Conservation (phyloP, 2,888 invertebrate species). For the Digitonthophagus gazella region DNA sequence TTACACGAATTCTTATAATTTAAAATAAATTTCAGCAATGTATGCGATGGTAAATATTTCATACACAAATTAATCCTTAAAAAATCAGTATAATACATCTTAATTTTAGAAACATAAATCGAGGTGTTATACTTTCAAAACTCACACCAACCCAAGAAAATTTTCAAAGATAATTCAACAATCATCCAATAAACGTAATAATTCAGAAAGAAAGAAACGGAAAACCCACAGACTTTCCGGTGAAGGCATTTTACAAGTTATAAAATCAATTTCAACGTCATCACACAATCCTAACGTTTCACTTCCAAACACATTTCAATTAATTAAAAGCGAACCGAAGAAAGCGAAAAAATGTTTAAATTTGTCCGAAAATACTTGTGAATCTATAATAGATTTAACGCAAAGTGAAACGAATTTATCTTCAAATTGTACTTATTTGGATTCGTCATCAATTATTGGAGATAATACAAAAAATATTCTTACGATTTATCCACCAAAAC, state of each 20-base stretch:
- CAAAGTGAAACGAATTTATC: slow-evolving; percentile 19
- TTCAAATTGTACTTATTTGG: background rate
- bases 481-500: slow-evolving; percentile 23
- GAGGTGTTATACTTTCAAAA: background rate
- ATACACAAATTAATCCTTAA: background rate
- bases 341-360: too few species aligned
- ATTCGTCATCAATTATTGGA: slow-evolving; percentile 2
- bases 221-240: background rate
- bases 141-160: background rate
- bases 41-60: background rate
- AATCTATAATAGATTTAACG: slow-evolving; percentile 23
- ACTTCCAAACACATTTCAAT: background rate
- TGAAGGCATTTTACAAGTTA: background rate
- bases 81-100: background rate
- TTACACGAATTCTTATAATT: too few species aligned
- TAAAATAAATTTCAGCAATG: background rate
- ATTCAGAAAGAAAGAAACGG: background rate
- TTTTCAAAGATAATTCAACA: background rate
- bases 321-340: background rate
- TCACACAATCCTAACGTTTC: background rate
- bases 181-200: background rate
- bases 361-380: background rate
- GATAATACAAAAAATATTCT: slow-evolving; percentile 7
- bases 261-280: background rate
- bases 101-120: background rate